Evolutionary conservation across 2,888 invertebrate genomes (phyloP).

Genomic region (Marasmarcha lunaedactyla): DNA sequence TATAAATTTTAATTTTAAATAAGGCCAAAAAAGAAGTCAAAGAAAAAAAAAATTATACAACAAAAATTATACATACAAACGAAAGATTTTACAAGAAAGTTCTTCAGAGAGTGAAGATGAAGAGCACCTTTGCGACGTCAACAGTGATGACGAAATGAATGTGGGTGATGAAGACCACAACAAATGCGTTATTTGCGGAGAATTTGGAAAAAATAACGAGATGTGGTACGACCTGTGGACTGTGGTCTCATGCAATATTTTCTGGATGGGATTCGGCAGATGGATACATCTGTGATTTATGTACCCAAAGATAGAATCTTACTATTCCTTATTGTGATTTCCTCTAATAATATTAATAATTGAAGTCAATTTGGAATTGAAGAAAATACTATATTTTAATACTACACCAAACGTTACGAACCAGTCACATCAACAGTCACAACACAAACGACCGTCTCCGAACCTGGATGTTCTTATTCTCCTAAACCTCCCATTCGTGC

Average conservation of each 20-base stretch:
- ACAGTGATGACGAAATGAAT: conserved; percentile 16
- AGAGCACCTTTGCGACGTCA: conserved; percentile 14
- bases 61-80: conserved; percentile 18
- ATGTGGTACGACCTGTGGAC: conserved; percentile 22
- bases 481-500: too few species aligned
- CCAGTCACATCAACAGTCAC: too few species aligned
- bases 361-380: conserved; percentile 9
- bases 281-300: conserved; percentile 21
- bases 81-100: conserved; percentile 16
- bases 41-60: conserved; percentile 16
- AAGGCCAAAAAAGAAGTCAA: conserved; percentile 16
- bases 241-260: conserved; percentile 23
- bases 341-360: conserved; percentile 5
- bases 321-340: conserved; percentile 10
- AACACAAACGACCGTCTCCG: too few species aligned
- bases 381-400: too few species aligned
- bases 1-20: conserved; percentile 6
- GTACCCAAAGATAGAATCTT: conserved; percentile 15
- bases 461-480: too few species aligned
- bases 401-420: too few species aligned
- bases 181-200: conserved; percentile 19
- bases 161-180: conserved; percentile 15
- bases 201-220: conserved; percentile 21
- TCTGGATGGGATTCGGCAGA: conserved; percentile 21
- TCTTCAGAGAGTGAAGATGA: conserved; percentile 16